Percentiles rank a stretch among this genome's conserved stretches.
Evolutionary conservation across 2,888 invertebrate genomes (phyloP).

Genomic region (Nymphalis c-album): DNA sequence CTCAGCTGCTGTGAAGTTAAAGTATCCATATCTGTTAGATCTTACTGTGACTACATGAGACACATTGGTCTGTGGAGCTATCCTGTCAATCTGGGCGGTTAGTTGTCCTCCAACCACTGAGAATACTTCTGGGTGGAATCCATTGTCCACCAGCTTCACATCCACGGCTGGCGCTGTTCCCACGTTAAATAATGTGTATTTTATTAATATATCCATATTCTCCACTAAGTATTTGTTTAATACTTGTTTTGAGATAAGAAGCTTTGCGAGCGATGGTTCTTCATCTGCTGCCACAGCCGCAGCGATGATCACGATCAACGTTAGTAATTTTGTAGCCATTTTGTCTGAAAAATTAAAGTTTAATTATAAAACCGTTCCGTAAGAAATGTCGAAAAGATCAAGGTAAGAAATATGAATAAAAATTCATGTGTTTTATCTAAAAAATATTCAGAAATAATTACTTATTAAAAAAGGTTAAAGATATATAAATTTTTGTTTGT

Average conservation of each 20-base stretch:
- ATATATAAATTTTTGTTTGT: conserved; percentile 13
- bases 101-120: conserved; percentile 93
- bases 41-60: conserved; percentile 95
- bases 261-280: conserved; percentile 88
- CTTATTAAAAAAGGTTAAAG: neutral
- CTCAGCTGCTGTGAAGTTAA: conserved; percentile 98
- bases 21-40: conserved; percentile 94
- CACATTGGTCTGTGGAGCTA: conserved; percentile 95
- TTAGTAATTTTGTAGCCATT: conserved; percentile 72
- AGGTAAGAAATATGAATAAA: conserved; percentile 27
- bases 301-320: conserved; percentile 70
- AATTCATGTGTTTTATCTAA: conserved; percentile 1
- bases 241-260: conserved; percentile 96
- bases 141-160: conserved; percentile 93
- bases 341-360: conserved; percentile 56
- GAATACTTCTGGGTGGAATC: conserved; percentile 96
- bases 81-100: conserved; percentile 90
- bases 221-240: conserved; percentile 98
- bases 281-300: conserved; percentile 81
- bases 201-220: conserved; percentile 96
- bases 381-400: neutral
- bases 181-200: conserved; percentile 96
- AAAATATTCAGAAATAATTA: conserved; percentile 16
- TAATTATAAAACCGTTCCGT: neutral
- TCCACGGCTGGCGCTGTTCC: conserved; percentile 95